Conservation (phyloP, 1,140 invertebrate species). For the Drosophila athabasca region DNA sequence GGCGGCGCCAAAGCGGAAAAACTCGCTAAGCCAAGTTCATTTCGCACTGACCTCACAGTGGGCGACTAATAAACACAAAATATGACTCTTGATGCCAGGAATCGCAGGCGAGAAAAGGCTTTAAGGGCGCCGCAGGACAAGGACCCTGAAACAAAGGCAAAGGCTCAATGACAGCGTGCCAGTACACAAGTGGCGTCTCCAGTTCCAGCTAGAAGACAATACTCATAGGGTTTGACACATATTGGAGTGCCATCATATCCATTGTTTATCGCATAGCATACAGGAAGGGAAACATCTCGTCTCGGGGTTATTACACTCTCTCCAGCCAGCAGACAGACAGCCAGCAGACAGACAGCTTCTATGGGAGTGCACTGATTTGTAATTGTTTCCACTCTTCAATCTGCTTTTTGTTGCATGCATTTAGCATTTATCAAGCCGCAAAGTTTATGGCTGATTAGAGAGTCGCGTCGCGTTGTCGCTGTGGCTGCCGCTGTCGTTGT, state of each 20-base stretch:
- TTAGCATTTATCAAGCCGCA: slow-evolving; percentile 46
- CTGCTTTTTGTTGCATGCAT: slow-evolving; percentile 10
- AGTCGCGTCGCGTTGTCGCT: slow-evolving; percentile 48
- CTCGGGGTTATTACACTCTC: slow-evolving; percentile 53
- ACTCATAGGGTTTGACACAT: slow-evolving; percentile 45
- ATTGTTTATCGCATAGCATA: slow-evolving; percentile 51
- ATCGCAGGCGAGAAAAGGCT: slow-evolving; percentile 32
- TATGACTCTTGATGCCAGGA: slow-evolving; percentile 18
- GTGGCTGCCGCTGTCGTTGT: slow-evolving; percentile 33
- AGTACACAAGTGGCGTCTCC: slow-evolving; percentile 1
- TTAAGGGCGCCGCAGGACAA: slow-evolving; percentile 1
- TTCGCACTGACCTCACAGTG: slow-evolving; percentile 36
- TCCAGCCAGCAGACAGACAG: not conserved
- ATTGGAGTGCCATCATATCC: slow-evolving; percentile 34
- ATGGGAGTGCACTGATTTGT: slow-evolving; percentile 20
- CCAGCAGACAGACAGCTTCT: slow-evolving; percentile 11
- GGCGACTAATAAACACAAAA: slow-evolving; percentile 24
- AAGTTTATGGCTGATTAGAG: slow-evolving; percentile 52
- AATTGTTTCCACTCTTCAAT: slow-evolving; percentile 10
- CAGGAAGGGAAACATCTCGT: slow-evolving; percentile 33
- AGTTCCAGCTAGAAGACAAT: slow-evolving; percentile 31
- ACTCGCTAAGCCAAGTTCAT: slow-evolving; percentile 36
- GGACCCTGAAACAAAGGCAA: slow-evolving; percentile 45
- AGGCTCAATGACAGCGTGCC: slow-evolving; percentile 24
- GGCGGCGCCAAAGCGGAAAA: slow-evolving; percentile 46